A percentile compares a stretch with the other conserved stretches of the same genome.
Conservation (phyloP, 1,140 invertebrate genomes). For the Drosophila erecta region DNA sequence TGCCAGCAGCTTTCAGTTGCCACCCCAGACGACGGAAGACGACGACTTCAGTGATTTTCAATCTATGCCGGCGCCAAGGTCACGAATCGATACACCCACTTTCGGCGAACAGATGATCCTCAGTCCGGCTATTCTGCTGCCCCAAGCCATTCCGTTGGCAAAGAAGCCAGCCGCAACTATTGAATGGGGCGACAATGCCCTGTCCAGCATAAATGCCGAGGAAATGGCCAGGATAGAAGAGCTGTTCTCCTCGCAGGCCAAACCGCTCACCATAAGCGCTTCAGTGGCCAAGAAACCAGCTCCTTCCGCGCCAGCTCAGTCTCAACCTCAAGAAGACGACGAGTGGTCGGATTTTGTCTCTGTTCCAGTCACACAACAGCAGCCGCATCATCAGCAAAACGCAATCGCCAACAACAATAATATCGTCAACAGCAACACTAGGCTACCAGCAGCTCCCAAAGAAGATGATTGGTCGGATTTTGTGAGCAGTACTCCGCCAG, state of each 20-base stretch:
- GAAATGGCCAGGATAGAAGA: conserved; percentile 86
- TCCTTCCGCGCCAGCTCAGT: conserved; percentile 10
- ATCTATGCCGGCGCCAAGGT: conserved; percentile 55
- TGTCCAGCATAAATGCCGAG: conserved; percentile 87
- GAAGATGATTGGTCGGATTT: conserved; percentile 89
- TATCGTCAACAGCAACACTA: conserved; percentile 28
- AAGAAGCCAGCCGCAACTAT: conserved; percentile 85
- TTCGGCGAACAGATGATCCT: conserved; percentile 80
- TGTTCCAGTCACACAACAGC: conserved; percentile 78
- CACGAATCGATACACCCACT: conserved; percentile 58
- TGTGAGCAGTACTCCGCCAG: conserved; percentile 86
- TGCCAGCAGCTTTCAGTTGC: conserved; percentile 40
- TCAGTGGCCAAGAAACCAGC: conserved; percentile 70
- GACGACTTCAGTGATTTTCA: conserved; percentile 84
- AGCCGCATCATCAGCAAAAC: conserved; percentile 25
- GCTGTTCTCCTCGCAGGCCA: conserved; percentile 64
- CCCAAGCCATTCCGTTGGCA: conserved; percentile 71
- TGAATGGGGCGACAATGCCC: conserved; percentile 87
- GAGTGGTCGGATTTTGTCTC: conserved; percentile 87
- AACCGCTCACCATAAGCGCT: conserved; percentile 76
- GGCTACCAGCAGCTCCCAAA: conserved; percentile 65
- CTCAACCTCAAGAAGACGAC: conserved; percentile 84
- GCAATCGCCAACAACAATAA: conserved; percentile 42
- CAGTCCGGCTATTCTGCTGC: conserved; percentile 77
- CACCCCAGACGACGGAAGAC: conserved; percentile 36